Conservation (phyloP, 30 jellyfish, hydroid and myxozoan genomes). For the Rhopilema esculentum region DNA sequence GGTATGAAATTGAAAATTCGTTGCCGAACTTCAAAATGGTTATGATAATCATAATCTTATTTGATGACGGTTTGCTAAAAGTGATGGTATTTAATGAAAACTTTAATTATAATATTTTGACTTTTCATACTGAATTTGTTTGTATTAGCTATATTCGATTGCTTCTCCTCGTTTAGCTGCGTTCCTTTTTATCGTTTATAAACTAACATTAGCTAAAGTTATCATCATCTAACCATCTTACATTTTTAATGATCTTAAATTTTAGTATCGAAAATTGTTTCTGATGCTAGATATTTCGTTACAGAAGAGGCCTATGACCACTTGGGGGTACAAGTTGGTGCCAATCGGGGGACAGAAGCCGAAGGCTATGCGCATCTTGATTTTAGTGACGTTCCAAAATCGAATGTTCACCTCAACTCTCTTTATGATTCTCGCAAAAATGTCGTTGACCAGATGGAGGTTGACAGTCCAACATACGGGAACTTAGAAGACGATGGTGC, state of each 20-base stretch:
- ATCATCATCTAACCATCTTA: too few species aligned
- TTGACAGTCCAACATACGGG: slow-evolving; percentile 23
- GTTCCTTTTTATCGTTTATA: too few species aligned
- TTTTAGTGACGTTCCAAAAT: slow-evolving; percentile 14
- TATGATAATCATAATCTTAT: too few species aligned
- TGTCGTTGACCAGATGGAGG: neutral
- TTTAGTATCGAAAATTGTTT: too few species aligned
- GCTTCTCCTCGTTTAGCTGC: too few species aligned
- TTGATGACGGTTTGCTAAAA: neutral
- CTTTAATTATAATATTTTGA: too few species aligned
- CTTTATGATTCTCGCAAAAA: slow-evolving; percentile 25
- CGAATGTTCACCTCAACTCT: slow-evolving; percentile 29
- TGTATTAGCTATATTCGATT: too few species aligned
- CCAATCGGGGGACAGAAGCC: neutral
- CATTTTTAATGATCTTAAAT: too few species aligned
- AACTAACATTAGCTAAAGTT: too few species aligned
- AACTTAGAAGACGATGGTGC: neutral
- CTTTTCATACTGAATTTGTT: too few species aligned
- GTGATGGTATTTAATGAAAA: too few species aligned
- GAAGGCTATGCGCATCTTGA: slow-evolving; percentile 52
- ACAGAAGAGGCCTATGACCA: slow-evolving; percentile 34
- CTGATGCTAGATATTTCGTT: neutral
- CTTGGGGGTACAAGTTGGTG: slow-evolving; percentile 7
- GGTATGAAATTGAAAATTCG: neutral
- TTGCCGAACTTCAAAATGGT: neutral